These are phyloP conservation scores for Apantesis nais DNA, from an alignment of 2,888 invertebrate genomes.

Conservation along the genomic window DNA sequence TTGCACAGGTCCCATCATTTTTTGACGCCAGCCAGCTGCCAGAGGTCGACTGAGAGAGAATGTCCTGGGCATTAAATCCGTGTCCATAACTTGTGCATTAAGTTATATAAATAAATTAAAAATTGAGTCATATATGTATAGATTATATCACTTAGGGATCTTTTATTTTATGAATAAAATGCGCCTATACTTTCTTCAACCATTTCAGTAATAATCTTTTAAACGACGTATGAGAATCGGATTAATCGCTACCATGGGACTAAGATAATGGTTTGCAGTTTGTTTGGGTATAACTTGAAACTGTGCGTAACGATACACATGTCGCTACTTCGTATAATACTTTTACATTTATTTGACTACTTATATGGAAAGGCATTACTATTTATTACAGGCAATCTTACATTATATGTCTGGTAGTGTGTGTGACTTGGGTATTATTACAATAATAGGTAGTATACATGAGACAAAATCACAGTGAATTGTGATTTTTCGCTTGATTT, in stretches of 20 bases:
- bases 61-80: too few relatives aligned
- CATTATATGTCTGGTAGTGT: neutral
- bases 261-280: slow-evolving; percentile 37
- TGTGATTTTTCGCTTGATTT: too few relatives aligned
- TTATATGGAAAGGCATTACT: slow-evolving; percentile 13
- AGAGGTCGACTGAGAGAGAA: too few relatives aligned
- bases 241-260: slow-evolving; percentile 35
- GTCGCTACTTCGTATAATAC: slow-evolving; percentile 15
- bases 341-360: slow-evolving; percentile 29
- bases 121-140: too few relatives aligned
- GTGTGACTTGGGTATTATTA: too few relatives aligned
- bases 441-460: neutral
- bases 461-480: too few relatives aligned
- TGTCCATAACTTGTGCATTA: too few relatives aligned
- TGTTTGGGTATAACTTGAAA: slow-evolving; percentile 28
- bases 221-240: slow-evolving; percentile 28
- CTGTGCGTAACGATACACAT: slow-evolving; percentile 21
- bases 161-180: neutral
- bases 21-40: too few relatives aligned
- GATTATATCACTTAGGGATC: neutral
- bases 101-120: too few relatives aligned
- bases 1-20: too few relatives aligned
- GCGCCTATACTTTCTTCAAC: slow-evolving; percentile 6
- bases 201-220: slow-evolving; percentile 25
- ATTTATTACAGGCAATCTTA: neutral